These are phyloP conservation scores for Aphaenogaster ashmeadi DNA, from an alignment of 1,140 invertebrate species.

Conservation along the genomic window DNA sequence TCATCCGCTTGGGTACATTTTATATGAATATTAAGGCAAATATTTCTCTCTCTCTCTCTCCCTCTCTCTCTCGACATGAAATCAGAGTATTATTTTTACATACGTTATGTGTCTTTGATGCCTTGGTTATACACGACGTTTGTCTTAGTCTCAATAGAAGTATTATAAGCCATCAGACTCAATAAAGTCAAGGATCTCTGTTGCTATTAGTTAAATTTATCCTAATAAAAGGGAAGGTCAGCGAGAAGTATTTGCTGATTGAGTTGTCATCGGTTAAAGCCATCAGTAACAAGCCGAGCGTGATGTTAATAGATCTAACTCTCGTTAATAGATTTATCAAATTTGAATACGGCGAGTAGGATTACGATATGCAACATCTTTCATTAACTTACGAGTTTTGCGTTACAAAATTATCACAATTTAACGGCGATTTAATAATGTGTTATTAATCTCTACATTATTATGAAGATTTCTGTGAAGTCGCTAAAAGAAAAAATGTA, in stretches of 20 bases:
- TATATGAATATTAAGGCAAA: neutral
- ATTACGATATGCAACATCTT: neutral
- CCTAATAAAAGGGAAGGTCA: conserved; percentile 20
- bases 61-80: neutral
- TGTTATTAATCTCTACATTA: neutral
- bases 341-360: neutral
- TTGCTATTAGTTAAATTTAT: conserved; percentile 61
- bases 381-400: neutral
- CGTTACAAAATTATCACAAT: conserved; percentile 39
- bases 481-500: neutral
- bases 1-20: neutral
- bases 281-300: neutral
- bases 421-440: conserved; percentile 66
- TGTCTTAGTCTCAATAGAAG: conserved; percentile 78
- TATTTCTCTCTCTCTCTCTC: neutral
- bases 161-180: conserved; percentile 75
- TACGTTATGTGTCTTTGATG: conserved; percentile 27
- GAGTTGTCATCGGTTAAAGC: conserved; percentile 23
- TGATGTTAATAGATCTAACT: neutral
- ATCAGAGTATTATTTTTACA: neutral
- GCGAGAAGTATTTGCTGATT: conserved; percentile 16
- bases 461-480: neutral
- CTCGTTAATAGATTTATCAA: neutral
- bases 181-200: conserved; percentile 74
- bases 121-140: conserved; percentile 26